Percentiles rank a stretch among this genome's conserved stretches.
Evolutionary conservation across 2,888 invertebrate genomes (phyloP).

Genomic region (Poecilus cupreus): DNA sequence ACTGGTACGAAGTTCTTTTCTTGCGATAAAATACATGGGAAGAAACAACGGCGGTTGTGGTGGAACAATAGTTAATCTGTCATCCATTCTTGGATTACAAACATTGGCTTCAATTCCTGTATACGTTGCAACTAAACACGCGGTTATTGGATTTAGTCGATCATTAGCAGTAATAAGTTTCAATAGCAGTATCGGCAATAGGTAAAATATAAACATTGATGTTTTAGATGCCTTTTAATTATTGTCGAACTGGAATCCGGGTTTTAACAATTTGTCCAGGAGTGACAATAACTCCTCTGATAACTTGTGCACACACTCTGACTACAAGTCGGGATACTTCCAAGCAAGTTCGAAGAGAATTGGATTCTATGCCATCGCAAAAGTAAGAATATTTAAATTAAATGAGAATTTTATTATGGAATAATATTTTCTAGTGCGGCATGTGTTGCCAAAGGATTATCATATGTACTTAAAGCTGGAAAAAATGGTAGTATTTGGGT

Average conservation of each 20-base stretch:
- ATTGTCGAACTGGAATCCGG: conserved; percentile 66
- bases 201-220: not conserved
- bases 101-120: conserved; percentile 74
- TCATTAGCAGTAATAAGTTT: conserved; percentile 71
- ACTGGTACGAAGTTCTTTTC: conserved; percentile 71
- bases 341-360: conserved; percentile 58
- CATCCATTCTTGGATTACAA: conserved; percentile 77
- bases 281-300: conserved; percentile 66
- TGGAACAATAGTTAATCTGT: conserved; percentile 79
- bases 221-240: conserved; percentile 64
- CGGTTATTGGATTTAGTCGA: conserved; percentile 73
- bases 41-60: conserved; percentile 76
- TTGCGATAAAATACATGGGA: conserved; percentile 70
- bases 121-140: conserved; percentile 77
- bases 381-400: conserved; percentile 61
- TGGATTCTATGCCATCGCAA: conserved; percentile 65
- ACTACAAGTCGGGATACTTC: conserved; percentile 56
- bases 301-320: conserved; percentile 61
- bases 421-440: conserved; percentile 63
- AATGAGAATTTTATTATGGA: conserved; percentile 2
- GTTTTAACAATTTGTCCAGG: conserved; percentile 69
- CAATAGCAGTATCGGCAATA: not conserved
- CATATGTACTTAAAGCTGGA: conserved; percentile 66
- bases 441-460: conserved; percentile 65
- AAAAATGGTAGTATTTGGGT: conserved; percentile 73